Evolutionary conservation across 2,797 vertebrate species (phyloP), one percentile per base, ranked within the genome.

Genomic region (Lepilemur ruficaudatus): DNA sequence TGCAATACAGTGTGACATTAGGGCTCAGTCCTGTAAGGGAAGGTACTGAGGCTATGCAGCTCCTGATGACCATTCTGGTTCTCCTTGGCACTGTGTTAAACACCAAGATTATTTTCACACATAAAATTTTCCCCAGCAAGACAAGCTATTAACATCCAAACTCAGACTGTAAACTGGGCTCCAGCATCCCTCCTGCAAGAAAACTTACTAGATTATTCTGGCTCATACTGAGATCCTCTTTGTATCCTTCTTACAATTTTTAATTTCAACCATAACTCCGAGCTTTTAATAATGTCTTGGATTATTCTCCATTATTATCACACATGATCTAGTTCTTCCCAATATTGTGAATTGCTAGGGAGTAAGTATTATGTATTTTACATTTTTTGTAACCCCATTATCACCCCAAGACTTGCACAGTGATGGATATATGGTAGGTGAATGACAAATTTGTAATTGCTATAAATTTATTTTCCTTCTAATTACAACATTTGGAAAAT

Each of bases 401-500:
- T 12, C 50, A 70, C 13, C 20, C 15, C 13, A 17, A 59, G 30
- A 87, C 20, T 65, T 48, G 43, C 25, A 38, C 35, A 22, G 35
- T 59, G 52, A 80, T 73, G 25, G 22, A 46, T 88, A 0, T 46
- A 32, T 25, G n/a, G 13, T 61, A 2, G 2, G 12, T 12, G 4
- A 85, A 84, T 5, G 73, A 25, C 22, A 87, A 43, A 82, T 91
- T 63, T 84, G 10, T 81, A 78, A 79, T 87, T 86, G 87, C 52
- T 84, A 94, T 65, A 91, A 69, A 95, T 63, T 70, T 86, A 91
- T 48, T 93, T 92, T 87, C 25, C 38, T 93, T 89, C 32, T 93
- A 75, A 94, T n/a, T 69, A 65, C n/a, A 61, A 22, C 35, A 86
- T 75, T 57, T n/a, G 28, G 72, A 83, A 96, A 67, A 30, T 65